Evolutionary conservation across 2,797 vertebrate genomes (phyloP).

Genomic region (Hydrolagus colliei): DNA sequence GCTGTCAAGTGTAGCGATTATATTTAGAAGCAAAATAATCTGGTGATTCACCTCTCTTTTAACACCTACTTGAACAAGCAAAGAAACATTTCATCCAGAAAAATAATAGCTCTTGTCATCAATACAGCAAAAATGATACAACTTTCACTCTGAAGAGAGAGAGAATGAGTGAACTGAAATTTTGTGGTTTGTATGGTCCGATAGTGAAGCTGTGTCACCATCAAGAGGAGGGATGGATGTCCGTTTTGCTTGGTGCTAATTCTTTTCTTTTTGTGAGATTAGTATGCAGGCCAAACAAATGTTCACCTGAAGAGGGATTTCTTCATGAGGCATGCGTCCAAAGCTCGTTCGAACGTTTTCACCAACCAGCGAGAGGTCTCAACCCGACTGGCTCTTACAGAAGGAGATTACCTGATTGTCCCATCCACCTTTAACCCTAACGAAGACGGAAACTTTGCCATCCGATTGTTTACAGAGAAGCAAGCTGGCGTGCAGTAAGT

Average conservation of each 20-base stretch:
- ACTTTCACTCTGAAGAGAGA: too few species aligned
- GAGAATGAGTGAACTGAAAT: too few species aligned
- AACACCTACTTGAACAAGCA: too few species aligned
- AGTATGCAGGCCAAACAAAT: constrained; percentile 60
- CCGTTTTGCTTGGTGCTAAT: not conserved
- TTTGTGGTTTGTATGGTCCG: too few species aligned
- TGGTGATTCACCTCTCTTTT: too few species aligned
- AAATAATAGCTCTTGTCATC: too few species aligned
- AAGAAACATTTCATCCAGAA: too few species aligned
- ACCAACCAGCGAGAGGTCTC: constrained; percentile 75
- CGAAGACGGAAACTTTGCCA: constrained; percentile 69
- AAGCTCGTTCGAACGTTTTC: constrained; percentile 71
- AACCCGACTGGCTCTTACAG: constrained; percentile 65
- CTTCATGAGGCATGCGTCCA: constrained; percentile 62
- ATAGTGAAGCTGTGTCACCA: too few species aligned
- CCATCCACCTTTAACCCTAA: constrained; percentile 77
- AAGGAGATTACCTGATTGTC: constrained; percentile 68
- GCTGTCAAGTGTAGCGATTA: too few species aligned
- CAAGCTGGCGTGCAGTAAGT: constrained; percentile 65
- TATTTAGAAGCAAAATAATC: too few species aligned
- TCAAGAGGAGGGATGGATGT: too few species aligned
- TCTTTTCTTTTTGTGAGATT: constrained; percentile 9
- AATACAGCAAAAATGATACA: too few species aligned
- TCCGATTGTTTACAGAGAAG: constrained; percentile 74
- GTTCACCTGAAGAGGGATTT: constrained; percentile 70